Base-by-base conservation (phyloP, 2,888 invertebrate species). In the Parnassius smintheus region DNA sequence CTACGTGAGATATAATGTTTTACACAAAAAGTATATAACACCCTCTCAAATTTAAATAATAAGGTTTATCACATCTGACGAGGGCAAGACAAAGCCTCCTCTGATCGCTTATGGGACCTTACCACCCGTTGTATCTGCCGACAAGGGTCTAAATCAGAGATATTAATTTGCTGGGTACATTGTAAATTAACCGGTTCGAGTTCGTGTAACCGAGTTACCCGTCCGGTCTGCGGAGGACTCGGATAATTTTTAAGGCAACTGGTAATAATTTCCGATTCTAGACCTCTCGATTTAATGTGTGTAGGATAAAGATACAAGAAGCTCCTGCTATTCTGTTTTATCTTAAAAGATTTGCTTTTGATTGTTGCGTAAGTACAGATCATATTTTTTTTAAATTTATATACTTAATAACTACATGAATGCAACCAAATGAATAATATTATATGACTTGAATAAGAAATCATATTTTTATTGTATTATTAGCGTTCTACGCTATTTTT, bases 101-200 rank as follows among this genome's bases (percentile, higher is more conserved):
- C n/a, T 53, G 54, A 2, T 42, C 18, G 51, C 44, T n/a, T 49
- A 9, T 49, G 35, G 12, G 56, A 49, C n/a, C 56, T 12, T 9
- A 25, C 18, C n/a, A 53, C 62, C 56, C 22, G 61, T 74, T 75
- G 74, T 70, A 73, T 72, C 66, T 78, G 85, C 81, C 88, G 90
- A 91, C 89, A 87, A 86, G 90, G 89, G 89, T 89, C 86, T 82
- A 82, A 89, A 90, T 90, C 86, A 83, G 87, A 87, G 88, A 88
- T 90, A 90, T 90, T 90, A 90, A 90, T 91, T 88, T 88, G 88
- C 86, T 83, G 83, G 85, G 84, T 74, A 77, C 83, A 79, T 78
- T 87, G 86, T 87, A 88, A 88, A 89, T 90, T 88, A 88, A 88
- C 85, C 83, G 83, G 76, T 82, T 82, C 80, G 78, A 78, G 80